Conservation (phyloP, 2,113 vertebrate species). For the Rhea americana region DNA sequence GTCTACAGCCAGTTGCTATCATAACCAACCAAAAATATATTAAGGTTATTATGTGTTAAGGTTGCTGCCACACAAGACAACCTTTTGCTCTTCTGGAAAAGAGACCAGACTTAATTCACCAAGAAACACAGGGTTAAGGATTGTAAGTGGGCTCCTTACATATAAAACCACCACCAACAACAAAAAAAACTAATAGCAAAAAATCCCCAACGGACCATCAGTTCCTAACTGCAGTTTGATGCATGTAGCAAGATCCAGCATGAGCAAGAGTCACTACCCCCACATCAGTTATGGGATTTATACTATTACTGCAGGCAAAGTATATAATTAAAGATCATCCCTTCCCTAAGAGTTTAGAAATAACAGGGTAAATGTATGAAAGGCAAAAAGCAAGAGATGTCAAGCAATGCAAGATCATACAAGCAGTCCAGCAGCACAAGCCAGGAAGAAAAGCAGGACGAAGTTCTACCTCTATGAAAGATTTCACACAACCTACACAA, state of each 20-base stretch:
- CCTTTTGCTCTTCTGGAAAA: neutral
- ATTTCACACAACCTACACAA: neutral
- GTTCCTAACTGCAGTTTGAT: neutral
- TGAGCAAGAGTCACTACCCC: fast-evolving
- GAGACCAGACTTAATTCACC: neutral
- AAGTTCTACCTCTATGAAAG: neutral
- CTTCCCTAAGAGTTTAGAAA: neutral
- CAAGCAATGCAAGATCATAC: fast-evolving
- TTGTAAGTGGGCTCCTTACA: too few species aligned
- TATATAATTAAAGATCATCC: too few species aligned
- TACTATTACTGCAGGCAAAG: fast-evolving
- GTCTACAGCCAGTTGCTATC: neutral
- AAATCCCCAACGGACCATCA: neutral
- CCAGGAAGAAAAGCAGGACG: neutral
- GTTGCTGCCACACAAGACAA: neutral
- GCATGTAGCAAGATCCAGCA: neutral
- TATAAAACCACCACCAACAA: too few species aligned
- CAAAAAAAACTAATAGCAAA: fast-evolving
- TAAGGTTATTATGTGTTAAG: neutral
- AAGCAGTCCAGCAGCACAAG: neutral
- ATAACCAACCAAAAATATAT: neutral
- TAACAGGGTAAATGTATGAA: fast-evolving
- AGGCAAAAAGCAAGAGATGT: too few species aligned
- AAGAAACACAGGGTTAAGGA: neutral
- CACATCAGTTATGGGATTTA: fast-evolving